Conservation (phyloP, 2,888 invertebrate genomes). For the Schrankia costaestrigalis region DNA sequence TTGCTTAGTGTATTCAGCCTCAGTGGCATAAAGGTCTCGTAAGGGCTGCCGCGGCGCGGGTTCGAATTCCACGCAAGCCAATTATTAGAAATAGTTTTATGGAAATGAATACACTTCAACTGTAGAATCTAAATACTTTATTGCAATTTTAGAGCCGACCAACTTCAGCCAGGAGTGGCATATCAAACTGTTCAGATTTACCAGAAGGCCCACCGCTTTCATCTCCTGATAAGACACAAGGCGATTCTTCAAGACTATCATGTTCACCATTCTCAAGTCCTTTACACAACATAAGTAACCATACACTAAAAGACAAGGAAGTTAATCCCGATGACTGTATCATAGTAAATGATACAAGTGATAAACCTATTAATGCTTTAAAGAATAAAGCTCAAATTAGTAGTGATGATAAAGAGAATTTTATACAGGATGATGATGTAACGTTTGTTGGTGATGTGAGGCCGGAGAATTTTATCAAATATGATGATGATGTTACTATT, state of each 20-base stretch:
- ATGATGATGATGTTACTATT: conserved; percentile 66
- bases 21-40: too few relatives aligned
- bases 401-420: conserved; percentile 39
- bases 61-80: too few relatives aligned
- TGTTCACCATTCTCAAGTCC: conserved; percentile 66
- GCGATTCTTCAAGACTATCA: conserved; percentile 43
- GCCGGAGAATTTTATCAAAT: conserved; percentile 37
- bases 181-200: conserved; percentile 35
- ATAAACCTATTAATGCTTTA: conserved; percentile 18
- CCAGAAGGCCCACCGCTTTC: conserved; percentile 16
- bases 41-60: too few relatives aligned
- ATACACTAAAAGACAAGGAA: conserved; percentile 1
- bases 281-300: conserved; percentile 39
- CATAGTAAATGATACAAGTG: conserved; percentile 23
- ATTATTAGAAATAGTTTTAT: too few relatives aligned
- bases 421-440: conserved; percentile 52
- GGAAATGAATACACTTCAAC: too few relatives aligned
- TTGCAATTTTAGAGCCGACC: conserved; percentile 34
- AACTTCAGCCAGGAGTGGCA: conserved; percentile 33
- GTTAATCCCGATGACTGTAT: conserved; percentile 25
- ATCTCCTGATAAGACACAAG: conserved; percentile 19
- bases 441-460: conserved; percentile 59
- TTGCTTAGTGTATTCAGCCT: too few relatives aligned
- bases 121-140: background rate
- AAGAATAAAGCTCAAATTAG: conserved; percentile 34